Evolutionary conservation across 2,113 vertebrate genomes (phyloP).

Genomic region (Coracopsis vasa): DNA sequence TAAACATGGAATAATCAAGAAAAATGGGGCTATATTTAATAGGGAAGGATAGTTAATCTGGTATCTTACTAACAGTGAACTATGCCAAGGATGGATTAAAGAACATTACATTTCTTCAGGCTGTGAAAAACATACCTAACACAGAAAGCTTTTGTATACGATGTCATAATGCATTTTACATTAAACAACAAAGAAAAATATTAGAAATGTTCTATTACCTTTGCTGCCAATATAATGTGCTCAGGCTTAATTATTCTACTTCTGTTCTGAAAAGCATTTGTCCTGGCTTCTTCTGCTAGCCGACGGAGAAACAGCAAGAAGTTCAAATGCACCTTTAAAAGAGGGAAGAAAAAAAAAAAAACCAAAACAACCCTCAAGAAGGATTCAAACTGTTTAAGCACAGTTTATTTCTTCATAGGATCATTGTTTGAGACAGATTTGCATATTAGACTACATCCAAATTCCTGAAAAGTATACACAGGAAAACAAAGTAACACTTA

Average conservation of each 20-base stretch:
- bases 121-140: neutral
- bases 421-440: neutral
- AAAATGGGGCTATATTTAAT: neutral
- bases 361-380: neutral
- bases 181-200: neutral
- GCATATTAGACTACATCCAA: neutral
- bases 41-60: neutral
- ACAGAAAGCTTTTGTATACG: neutral
- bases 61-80: neutral
- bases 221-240: constrained; percentile 72
- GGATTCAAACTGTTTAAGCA: neutral
- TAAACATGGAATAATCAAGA: neutral
- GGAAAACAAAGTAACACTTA: neutral
- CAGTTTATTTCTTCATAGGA: neutral
- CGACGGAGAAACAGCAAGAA: constrained; percentile 78
- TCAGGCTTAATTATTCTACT: constrained; percentile 73
- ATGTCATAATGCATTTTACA: neutral
- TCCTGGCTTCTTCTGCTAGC: constrained; percentile 76
- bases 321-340: constrained; percentile 76
- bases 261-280: constrained; percentile 72
- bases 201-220: constrained; percentile 68
- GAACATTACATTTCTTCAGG: neutral
- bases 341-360: neutral
- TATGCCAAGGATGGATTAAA: neutral
- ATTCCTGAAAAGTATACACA: neutral